Evolutionary conservation across 2,113 vertebrate species (phyloP).

Genomic region (Istiophorus platypterus): DNA sequence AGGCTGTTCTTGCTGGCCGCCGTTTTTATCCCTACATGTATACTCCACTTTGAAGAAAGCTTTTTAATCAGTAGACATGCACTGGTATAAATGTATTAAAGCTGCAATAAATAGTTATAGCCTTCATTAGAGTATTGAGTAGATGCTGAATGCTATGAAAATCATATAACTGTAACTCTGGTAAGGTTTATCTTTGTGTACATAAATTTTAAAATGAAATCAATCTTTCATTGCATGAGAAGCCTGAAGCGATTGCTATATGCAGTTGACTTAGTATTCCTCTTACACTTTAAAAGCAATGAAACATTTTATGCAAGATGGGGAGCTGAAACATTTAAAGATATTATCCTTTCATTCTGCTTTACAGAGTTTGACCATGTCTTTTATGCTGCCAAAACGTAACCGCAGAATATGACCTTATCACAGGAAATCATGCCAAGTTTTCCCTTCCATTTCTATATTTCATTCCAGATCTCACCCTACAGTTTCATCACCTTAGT

Average conservation of each 20-base stretch:
- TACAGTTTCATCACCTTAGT: conserved; percentile 16
- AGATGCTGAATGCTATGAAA: neutral
- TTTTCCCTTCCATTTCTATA: conserved; percentile 20
- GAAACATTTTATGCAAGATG: neutral
- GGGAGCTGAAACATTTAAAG: neutral
- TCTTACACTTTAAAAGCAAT: neutral
- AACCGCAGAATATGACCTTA: conserved; percentile 33
- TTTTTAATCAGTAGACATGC: neutral
- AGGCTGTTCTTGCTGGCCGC: neutral
- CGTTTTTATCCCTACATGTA: neutral
- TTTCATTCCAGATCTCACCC: neutral
- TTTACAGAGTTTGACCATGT: conserved; percentile 22
- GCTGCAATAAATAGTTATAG: neutral
- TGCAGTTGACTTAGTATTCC: neutral
- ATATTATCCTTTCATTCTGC: conserved; percentile 1
- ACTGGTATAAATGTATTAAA: neutral
- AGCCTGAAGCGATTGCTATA: neutral
- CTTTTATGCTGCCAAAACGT: conserved; percentile 11
- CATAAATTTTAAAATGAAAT: neutral
- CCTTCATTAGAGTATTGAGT: neutral
- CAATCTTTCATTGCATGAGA: neutral
- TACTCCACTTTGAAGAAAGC: neutral
- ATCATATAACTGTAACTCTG: neutral
- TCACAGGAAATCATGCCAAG: conserved; percentile 12
- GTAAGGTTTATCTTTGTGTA: neutral